Base-by-base conservation (phyloP, 2,797 vertebrate genomes). In the Trematomus bernacchii region DNA sequence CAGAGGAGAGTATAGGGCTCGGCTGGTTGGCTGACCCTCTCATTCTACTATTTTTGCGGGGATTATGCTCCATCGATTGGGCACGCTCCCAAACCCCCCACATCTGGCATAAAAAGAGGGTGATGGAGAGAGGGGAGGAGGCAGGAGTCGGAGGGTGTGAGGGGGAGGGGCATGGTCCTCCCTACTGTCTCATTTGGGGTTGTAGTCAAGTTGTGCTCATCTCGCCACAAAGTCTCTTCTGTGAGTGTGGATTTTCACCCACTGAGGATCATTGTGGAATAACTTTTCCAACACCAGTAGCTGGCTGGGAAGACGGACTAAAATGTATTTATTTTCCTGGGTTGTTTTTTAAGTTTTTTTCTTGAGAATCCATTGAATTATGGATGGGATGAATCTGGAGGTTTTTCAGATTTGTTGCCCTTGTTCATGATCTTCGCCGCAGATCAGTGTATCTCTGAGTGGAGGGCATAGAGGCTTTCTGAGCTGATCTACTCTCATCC, bases 11-110 rank as follows among this genome's bases (percentile, higher is more conserved):
- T 76, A 80, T 82, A 2, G 69, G 71, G 65, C 74, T 66, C 23
- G 2, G 1, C 72, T 78, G 84, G 82, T 89, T 92, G 89, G 91
- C 69, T 21, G 44, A 67, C 65, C 69, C 52, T 43, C 6, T 50
- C 46, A 58, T 71, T 66, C 75, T 73, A 65, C 64, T 87, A 84
- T 93, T 92, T 91, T 89, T 82, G 87, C 77, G 85, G 90, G 86
- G 92, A 93, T 95, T 95, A 84, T 18, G 79, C 48, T 93, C 66
- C 92, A 82, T 85, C 78, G 77, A 93, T 93, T 92, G 84, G 92
- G 87, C 91, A 92, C 72, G 85, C 89, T 92, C 87, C 85, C 86
- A 81, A 89, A 87, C 70, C 83, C 77, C 79, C 77, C 80, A 85
- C 92, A 86, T 91, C 89, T 92, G 81, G 81, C 86, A 23, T 63